These are phyloP conservation scores for Pachycephala philippinensis DNA, from an alignment of 2,113 vertebrate genomes.

Conservation along the genomic window DNA sequence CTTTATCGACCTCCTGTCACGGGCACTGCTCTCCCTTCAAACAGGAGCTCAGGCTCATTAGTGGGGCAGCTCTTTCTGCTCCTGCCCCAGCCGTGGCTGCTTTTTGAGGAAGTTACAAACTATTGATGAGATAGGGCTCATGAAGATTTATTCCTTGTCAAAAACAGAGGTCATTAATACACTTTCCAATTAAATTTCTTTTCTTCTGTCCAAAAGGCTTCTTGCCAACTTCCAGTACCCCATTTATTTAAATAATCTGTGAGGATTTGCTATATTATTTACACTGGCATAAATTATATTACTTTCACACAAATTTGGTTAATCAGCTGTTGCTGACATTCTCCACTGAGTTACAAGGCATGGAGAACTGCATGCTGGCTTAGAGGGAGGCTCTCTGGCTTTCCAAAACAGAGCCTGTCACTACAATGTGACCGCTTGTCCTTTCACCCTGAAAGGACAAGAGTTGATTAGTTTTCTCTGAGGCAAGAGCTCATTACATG, in stretches of 20 bases:
- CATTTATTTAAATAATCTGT: neutral
- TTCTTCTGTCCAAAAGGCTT: neutral
- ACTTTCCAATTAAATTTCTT: neutral
- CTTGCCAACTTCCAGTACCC: neutral
- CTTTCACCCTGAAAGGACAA: neutral
- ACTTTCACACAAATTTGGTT: neutral
- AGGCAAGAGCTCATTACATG: neutral
- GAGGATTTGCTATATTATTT: slow-evolving; percentile 6
- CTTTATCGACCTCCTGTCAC: neutral
- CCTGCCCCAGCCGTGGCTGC: neutral
- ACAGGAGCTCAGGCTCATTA: neutral
- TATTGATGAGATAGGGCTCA: neutral
- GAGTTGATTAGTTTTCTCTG: neutral
- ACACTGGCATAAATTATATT: neutral
- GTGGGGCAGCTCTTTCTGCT: neutral
- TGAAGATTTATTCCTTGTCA: neutral
- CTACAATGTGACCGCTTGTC: neutral
- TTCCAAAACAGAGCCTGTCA: neutral
- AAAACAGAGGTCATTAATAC: neutral
- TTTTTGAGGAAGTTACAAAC: neutral
- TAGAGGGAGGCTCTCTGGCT: neutral
- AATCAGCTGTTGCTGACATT: neutral
- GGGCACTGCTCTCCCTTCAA: neutral
- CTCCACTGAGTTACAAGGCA: neutral
- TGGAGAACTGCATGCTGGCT: neutral